These are phyloP conservation scores for Mimas tiliae DNA, from an alignment of 2,888 invertebrate species.

Conservation along the genomic window DNA sequence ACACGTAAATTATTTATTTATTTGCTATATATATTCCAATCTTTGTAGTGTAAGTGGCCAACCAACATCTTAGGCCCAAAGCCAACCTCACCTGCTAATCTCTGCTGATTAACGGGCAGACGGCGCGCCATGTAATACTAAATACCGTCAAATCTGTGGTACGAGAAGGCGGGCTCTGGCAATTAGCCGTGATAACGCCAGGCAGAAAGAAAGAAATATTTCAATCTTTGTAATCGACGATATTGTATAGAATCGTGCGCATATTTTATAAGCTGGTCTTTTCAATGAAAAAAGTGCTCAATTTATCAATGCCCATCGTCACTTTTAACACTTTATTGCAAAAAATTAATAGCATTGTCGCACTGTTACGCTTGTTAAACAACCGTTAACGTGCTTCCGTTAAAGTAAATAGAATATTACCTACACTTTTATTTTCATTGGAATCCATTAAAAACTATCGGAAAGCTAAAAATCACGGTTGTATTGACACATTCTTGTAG, in stretches of 20 bases:
- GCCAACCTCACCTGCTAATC: no score
- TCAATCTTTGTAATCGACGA: no score
- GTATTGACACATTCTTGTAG: conserved; percentile 27
- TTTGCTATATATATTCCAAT: no score
- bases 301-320: neutral
- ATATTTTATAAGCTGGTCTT: neutral
- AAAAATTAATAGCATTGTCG: conserved; percentile 47
- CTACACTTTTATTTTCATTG: conserved; percentile 50
- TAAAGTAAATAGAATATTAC: conserved; percentile 35
- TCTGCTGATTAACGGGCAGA: no score
- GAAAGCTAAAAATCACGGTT: conserved; percentile 38
- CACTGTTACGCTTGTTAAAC: conserved; percentile 51
- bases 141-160: no score
- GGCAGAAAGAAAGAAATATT: no score
- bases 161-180: no score
- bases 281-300: neutral
- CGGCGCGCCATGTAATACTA: no score
- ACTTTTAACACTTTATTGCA: conserved; percentile 31
- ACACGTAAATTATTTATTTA: no score
- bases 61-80: no score
- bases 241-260: neutral
- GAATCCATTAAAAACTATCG: conserved; percentile 36
- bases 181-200: no score
- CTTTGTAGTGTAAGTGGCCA: no score
- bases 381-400: conserved; percentile 46